Percentiles rank a stretch among this genome's conserved stretches.
Conservation (phyloP, 2,797 vertebrate genomes). For the Silurus lanzhouensis region DNA sequence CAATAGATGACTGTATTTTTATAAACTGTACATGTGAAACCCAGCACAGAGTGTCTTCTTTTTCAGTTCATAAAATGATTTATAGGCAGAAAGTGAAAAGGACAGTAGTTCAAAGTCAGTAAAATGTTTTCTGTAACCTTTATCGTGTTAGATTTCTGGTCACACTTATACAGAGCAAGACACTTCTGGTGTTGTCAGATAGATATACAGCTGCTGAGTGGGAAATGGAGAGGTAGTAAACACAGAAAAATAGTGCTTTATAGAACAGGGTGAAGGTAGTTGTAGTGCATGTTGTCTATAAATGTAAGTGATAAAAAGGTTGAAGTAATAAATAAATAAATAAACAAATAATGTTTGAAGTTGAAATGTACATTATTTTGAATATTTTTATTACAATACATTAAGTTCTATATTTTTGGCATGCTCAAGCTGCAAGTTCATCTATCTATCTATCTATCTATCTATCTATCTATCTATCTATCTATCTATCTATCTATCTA, state of each 20-base stretch:
- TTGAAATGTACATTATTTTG: not conserved
- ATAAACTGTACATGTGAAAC: not conserved
- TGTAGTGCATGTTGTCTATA: not conserved
- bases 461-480: no score
- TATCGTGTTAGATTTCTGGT: slow-evolving; percentile 11
- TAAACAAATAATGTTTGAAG: not conserved
- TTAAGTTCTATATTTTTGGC: no score
- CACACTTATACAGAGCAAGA: slow-evolving; percentile 2
- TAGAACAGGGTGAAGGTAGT: not conserved
- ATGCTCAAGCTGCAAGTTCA: no score
- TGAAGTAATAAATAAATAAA: not conserved
- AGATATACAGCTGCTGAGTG: slow-evolving; percentile 19
- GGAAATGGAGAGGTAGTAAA: slow-evolving; percentile 2
- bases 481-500: no score
- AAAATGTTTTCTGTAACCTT: slow-evolving; percentile 21
- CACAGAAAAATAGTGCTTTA: not conserved
- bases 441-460: no score
- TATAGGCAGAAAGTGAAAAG: slow-evolving; percentile 10
- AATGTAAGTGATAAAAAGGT: not conserved
- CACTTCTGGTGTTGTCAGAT: slow-evolving; percentile 10
- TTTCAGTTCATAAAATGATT: not conserved
- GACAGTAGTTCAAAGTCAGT: slow-evolving; percentile 20
- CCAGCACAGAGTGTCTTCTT: not conserved
- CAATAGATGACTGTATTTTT: slow-evolving; percentile 9
- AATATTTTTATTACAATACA: no score